Percentiles rank a stretch among this genome's conserved stretches.
Evolutionary conservation across 2,888 invertebrate genomes (phyloP).

Genomic region (Drepanosiphum platanoidis): DNA sequence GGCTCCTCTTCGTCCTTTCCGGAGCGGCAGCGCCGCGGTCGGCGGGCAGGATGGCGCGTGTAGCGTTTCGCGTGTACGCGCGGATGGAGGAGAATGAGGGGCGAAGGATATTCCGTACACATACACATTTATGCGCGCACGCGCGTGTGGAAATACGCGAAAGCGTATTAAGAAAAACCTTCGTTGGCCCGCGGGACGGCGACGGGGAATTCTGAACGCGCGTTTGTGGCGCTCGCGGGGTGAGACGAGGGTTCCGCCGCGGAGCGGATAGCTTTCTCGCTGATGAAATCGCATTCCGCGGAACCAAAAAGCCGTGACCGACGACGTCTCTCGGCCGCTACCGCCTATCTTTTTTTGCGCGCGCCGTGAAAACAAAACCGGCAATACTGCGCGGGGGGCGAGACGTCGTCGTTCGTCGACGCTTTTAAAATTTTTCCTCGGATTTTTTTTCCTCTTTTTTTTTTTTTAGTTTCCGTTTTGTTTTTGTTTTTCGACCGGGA

Average conservation of each 20-base stretch:
- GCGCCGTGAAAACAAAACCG: conserved; percentile 38
- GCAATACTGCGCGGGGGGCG: conserved; percentile 26
- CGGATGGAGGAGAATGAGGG: neutral
- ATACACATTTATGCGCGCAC: neutral
- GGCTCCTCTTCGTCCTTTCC: neutral
- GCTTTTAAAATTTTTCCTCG: conserved; percentile 18
- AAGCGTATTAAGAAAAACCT: conserved; percentile 35
- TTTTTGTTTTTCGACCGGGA: neutral
- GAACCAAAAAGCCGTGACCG: conserved; percentile 53
- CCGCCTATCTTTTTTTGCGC: conserved; percentile 4
- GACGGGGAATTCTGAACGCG: neutral
- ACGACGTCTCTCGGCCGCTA: conserved; percentile 41
- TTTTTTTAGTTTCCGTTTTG: too few relatives aligned
- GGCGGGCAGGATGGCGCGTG: neutral
- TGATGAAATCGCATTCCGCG: conserved; percentile 60
- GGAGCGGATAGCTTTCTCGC: conserved; percentile 38
- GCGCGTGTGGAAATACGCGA: neutral
- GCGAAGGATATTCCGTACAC: neutral
- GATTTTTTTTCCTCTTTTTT: neutral
- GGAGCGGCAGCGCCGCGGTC: too few relatives aligned
- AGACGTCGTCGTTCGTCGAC: conserved; percentile 12
- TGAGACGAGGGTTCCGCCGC: neutral
- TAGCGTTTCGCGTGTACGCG: neutral
- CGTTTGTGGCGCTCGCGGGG: neutral
- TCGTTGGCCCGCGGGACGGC: neutral